Base-by-base conservation (phyloP, 2,797 vertebrate species). In the Esox masquinongy region DNA sequence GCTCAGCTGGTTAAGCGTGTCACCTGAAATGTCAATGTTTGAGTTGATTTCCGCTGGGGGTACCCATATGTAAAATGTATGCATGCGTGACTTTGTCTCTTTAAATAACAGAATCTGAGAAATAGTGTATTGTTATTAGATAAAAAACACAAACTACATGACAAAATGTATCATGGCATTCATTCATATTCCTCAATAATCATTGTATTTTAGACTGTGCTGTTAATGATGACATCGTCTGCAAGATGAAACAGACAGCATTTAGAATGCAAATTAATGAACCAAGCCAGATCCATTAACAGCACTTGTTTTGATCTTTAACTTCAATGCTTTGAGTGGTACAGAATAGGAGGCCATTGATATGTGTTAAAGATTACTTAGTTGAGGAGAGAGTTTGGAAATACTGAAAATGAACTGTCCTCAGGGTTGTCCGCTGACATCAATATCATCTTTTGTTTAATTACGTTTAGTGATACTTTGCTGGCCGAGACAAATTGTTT, bases 281-380 rank as follows among this genome's bases (percentile, higher is more conserved):
- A 47, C 43, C 43, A 47, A 39, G 26, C 49, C 31, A 14, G 70
- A 50, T 34, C 24, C 53, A 24, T 43, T 14, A 67, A 43, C 5
- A 71, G 75, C 64, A 66, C 83, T 81, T 79, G 68, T 85, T 85
- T 77, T 77, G 70, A 80, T 82, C 77, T 68, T 56, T 50, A 61
- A 78, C 83, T 83, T 77, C 79, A 39, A 15, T 31, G 39, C 50
- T 50, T 83, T 66, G 74, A 74, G 77, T 51, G 56, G 17, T 64
- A 70, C 79, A 74, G 72, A 64, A 26, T 59, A 26, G 68, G 80
- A 68, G 51, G 74, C 77, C 76, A 63, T 63, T 80, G 43, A 47
- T 47, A 11, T 11, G 43, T 47, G 43, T 47, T 11, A 47, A 9
- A 47, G 43, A 47, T 12, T 50, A 16, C 24, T 70, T 22, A 17